Evolutionary conservation across 2,888 invertebrate genomes (phyloP).

Genomic region (Acrobasis consociella): DNA sequence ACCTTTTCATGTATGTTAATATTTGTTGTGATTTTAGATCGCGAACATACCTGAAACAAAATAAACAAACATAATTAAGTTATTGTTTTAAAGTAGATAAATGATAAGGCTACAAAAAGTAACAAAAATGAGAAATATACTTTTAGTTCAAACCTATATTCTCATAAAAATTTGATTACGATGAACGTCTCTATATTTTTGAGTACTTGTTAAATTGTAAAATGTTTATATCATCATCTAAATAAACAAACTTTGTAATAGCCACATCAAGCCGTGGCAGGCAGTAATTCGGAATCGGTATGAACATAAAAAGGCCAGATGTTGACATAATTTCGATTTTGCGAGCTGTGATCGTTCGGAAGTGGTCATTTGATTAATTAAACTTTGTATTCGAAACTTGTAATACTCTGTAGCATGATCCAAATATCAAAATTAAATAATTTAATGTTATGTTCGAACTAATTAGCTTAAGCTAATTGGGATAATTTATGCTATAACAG

Average conservation of each 20-base stretch:
- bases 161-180: too few species aligned
- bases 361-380: constrained; percentile 19
- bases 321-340: constrained; percentile 9
- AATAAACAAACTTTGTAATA: constrained; percentile 6
- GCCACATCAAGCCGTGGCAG: constrained; percentile 16
- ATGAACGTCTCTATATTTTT: too few species aligned
- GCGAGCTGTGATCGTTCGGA: not conserved
- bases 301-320: constrained; percentile 20
- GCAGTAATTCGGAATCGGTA: constrained; percentile 5
- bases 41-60: not conserved
- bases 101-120: too few species aligned
- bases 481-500: too few species aligned
- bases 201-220: not conserved
- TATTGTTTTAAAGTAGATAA: too few species aligned
- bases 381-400: not conserved
- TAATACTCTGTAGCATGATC: not conserved
- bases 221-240: not conserved
- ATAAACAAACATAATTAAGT: not conserved
- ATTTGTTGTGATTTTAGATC: not conserved
- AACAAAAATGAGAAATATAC: too few species aligned
- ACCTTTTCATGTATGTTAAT: too few species aligned
- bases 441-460: not conserved
- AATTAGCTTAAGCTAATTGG: not conserved
- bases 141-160: too few species aligned
- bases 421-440: not conserved